These are phyloP conservation scores for Ceyx cyanopectus DNA, from an alignment of 2,113 vertebrate genomes.

Conservation along the genomic window DNA sequence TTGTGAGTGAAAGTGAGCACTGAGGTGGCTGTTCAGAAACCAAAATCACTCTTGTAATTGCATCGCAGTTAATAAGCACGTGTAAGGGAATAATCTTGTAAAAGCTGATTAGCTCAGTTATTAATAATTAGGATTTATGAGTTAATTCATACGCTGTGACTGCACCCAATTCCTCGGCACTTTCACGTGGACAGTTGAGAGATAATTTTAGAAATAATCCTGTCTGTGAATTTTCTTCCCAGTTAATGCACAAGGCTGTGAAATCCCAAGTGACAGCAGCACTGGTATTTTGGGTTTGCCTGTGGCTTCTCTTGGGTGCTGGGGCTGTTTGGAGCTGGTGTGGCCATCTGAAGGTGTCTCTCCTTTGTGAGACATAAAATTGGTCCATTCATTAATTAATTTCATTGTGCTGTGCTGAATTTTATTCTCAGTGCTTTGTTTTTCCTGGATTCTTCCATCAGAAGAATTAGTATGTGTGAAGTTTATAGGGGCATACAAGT, in stretches of 20 bases:
- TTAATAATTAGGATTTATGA: conserved; percentile 47
- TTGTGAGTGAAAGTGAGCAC: background rate
- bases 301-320: background rate
- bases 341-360: background rate
- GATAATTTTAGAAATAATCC: background rate
- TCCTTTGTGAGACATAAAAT: background rate
- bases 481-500: accelerated
- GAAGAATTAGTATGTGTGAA: background rate
- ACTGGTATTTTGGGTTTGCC: background rate
- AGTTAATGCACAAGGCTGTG: background rate
- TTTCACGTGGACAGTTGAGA: background rate
- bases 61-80: background rate
- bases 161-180: background rate
- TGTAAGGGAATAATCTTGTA: conserved; percentile 3
- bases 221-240: background rate
- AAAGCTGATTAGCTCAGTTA: conserved; percentile 15
- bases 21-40: background rate
- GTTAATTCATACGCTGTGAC: background rate
- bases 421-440: background rate
- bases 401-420: background rate
- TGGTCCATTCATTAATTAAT: background rate
- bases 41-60: background rate
- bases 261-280: background rate
- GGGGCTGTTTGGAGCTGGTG: background rate
- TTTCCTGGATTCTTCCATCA: background rate